These are phyloP conservation scores for Tillus elongatus DNA, from an alignment of 2,888 invertebrate species.

Conservation along the genomic window DNA sequence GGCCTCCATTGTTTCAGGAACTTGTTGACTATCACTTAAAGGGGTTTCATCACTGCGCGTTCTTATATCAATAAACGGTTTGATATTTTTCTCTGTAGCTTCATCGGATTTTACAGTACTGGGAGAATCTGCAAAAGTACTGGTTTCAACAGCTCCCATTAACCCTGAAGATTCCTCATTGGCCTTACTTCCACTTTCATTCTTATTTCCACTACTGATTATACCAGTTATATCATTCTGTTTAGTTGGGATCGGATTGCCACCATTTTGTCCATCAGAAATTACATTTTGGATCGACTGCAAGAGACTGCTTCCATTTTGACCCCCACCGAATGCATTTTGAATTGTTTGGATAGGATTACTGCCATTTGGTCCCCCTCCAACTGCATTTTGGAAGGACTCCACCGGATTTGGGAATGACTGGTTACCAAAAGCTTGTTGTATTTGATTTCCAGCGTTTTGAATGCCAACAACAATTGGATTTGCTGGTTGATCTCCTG, in stretches of 20 bases:
- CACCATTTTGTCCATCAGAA: background rate
- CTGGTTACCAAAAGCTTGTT: background rate
- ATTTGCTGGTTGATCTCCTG: background rate
- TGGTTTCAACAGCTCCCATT: no score
- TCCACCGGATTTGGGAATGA: background rate
- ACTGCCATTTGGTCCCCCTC: background rate
- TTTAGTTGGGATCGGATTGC: background rate
- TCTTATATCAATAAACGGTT: no score
- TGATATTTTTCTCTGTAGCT: no score
- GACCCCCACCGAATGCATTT: background rate
- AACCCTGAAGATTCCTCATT: no score
- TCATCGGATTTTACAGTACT: no score
- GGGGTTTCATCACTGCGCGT: no score
- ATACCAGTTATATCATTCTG: background rate
- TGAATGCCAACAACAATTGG: constrained; percentile 5
- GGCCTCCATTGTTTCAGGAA: no score
- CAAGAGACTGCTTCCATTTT: background rate
- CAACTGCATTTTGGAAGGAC: background rate
- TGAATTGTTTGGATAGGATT: constrained; percentile 2
- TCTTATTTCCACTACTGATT: background rate
- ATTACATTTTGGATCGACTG: background rate
- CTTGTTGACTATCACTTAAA: no score
- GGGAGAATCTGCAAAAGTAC: no score
- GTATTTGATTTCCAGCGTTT: constrained; percentile 11
- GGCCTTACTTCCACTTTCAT: no score